These are phyloP conservation scores for Perdita meconis DNA, from an alignment of 2,888 invertebrate genomes.

Conservation along the genomic window DNA sequence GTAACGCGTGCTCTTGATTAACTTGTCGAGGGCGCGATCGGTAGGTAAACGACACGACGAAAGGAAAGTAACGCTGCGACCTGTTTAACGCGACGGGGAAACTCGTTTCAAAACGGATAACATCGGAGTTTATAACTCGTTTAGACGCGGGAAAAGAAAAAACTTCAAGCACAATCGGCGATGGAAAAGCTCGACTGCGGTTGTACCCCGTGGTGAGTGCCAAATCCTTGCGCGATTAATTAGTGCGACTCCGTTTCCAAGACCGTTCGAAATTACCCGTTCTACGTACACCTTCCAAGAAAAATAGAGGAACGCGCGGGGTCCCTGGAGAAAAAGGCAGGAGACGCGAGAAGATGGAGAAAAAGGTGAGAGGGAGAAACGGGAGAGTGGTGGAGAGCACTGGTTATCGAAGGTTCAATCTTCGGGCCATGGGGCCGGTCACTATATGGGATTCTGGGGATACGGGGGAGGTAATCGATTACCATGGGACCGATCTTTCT, in stretches of 20 bases:
- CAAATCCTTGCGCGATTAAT: conserved; percentile 62
- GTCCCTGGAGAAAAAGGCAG: not conserved
- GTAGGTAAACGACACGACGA: conserved; percentile 41
- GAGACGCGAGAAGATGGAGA: conserved; percentile 14
- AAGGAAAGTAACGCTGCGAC: conserved; percentile 21
- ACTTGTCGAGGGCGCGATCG: conserved; percentile 34
- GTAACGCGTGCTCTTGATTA: conserved; percentile 38
- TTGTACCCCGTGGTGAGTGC: conserved; percentile 48
- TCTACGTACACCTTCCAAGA: conserved; percentile 51
- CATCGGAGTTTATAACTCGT: no score
- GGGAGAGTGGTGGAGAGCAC: conserved; percentile 59
- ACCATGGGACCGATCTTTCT: conserved; percentile 76
- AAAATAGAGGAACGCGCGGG: conserved; percentile 60
- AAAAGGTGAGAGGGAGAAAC: conserved; percentile 1
- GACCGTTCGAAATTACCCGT: conserved; percentile 59
- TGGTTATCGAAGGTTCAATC: conserved; percentile 79
- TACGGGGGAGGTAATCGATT: conserved; percentile 81
- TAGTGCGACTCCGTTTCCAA: conserved; percentile 63
- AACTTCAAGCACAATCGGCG: no score
- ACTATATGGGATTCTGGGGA: conserved; percentile 80
- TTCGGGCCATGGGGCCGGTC: conserved; percentile 76
- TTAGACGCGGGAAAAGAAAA: no score
- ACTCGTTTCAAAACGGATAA: no score
- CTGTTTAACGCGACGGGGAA: conserved; percentile 20
- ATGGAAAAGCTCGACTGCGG: no score